Percentiles rank a stretch among this genome's conserved stretches.
phyloP scores from a whole-genome alignment of 2,113 vertebrate genomes.

The Phasianus colchicus region DNA sequence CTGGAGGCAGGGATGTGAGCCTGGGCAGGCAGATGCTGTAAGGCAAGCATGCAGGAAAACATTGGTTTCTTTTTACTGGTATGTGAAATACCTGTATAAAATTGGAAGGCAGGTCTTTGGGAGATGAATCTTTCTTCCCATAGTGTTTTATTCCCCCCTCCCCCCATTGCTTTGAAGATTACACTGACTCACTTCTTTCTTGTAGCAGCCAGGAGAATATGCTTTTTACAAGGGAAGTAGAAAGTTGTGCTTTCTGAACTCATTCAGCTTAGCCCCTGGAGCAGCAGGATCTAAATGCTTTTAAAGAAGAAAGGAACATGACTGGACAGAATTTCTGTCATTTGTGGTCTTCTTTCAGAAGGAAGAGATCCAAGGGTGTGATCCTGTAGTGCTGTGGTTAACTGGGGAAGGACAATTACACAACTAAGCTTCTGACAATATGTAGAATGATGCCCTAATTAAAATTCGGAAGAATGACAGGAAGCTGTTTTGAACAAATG shows the following conservation, averaged over 20 bases:
- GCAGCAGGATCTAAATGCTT: not conserved
- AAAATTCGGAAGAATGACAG: not conserved
- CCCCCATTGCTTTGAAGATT: not conserved
- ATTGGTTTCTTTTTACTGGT: not conserved
- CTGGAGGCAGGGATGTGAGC: not conserved
- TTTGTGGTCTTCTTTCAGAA: not conserved
- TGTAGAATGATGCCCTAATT: not conserved
- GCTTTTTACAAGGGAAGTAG: not conserved
- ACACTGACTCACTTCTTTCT: not conserved
- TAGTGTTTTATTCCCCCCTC: not conserved
- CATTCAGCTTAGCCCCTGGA: not conserved
- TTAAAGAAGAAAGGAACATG: not conserved
- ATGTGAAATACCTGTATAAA: not conserved
- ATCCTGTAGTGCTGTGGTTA: not conserved
- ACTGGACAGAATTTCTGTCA: not conserved
- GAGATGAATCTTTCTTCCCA: not conserved
- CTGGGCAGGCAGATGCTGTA: not conserved
- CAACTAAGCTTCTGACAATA: not conserved
- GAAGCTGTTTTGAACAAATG: slow-evolving; percentile 33
- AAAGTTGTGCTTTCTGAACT: not conserved
- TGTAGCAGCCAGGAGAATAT: not conserved
- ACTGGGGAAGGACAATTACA: not conserved
- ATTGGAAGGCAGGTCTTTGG: not conserved
- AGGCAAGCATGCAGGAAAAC: not conserved
- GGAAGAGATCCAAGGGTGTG: not conserved